Conservation (phyloP, 2,113 vertebrate species). For the Corythoichthys haematopterus region DNA sequence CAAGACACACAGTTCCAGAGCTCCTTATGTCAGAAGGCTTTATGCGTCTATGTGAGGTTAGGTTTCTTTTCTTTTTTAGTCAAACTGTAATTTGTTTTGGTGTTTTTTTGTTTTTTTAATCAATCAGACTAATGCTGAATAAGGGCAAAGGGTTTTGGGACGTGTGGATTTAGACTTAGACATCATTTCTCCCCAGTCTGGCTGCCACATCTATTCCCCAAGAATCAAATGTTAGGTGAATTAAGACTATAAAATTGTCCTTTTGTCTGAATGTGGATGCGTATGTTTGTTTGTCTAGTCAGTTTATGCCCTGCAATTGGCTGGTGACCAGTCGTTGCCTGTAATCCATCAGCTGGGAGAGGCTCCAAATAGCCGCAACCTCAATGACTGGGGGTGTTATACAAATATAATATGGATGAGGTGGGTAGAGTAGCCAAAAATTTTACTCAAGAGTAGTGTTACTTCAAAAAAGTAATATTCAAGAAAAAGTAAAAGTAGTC, state of each 20-base stretch:
- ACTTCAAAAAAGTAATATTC: too few relatives aligned
- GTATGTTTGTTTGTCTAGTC: background rate
- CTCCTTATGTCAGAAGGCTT: constrained; percentile 30
- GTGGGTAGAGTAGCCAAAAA: too few relatives aligned
- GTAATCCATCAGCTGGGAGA: background rate
- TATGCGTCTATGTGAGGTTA: constrained; percentile 2
- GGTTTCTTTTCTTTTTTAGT: background rate
- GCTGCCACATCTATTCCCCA: background rate
- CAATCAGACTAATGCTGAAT: constrained; percentile 35
- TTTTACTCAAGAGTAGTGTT: too few relatives aligned
- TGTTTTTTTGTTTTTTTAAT: background rate
- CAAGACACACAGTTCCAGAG: constrained; percentile 19
- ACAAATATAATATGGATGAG: too few relatives aligned
- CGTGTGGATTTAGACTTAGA: background rate
- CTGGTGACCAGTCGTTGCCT: background rate
- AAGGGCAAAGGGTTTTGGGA: constrained; percentile 14
- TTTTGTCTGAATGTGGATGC: background rate
- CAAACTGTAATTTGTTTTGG: too few relatives aligned
- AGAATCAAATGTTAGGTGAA: background rate
- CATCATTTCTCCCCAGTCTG: background rate
- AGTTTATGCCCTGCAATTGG: background rate
- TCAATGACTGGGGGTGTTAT: too few relatives aligned
- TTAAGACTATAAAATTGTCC: background rate
- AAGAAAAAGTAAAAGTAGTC: too few relatives aligned
- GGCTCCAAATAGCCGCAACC: background rate